A percentile compares a stretch with the other conserved stretches of the same genome.
Evolutionary conservation across 2,113 vertebrate species (phyloP).

Genomic region (Dipodomys stephensi): DNA sequence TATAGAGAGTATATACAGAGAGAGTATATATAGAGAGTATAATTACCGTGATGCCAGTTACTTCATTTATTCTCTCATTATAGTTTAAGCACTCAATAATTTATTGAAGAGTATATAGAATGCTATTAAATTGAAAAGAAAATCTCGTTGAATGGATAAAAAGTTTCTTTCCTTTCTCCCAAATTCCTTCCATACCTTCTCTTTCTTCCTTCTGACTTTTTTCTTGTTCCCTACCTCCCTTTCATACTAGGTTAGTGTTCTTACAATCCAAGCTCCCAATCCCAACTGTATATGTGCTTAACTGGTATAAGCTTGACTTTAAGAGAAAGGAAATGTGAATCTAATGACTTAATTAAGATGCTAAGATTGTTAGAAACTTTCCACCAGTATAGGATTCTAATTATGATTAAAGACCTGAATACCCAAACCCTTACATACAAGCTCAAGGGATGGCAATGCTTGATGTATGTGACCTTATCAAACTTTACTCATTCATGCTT

Average conservation of each 20-base stretch:
- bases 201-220: background rate
- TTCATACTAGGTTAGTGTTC: rapidly evolving
- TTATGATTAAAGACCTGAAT: background rate
- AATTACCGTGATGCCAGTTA: background rate
- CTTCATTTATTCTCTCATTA: background rate
- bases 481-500: background rate
- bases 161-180: background rate
- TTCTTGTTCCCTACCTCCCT: too few species aligned
- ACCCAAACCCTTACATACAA: background rate
- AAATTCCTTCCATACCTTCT: too few species aligned
- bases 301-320: background rate
- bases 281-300: background rate
- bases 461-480: background rate
- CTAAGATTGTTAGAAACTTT: background rate
- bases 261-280: too few species aligned
- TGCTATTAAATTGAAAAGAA: background rate
- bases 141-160: too few species aligned
- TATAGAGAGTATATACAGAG: too few species aligned
- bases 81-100: background rate
- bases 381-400: background rate
- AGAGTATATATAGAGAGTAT: too few species aligned
- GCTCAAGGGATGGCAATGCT: background rate
- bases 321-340: background rate
- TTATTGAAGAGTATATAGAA: background rate
- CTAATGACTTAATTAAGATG: background rate